These are phyloP conservation scores for Esox niger DNA, from an alignment of 2,113 vertebrate genomes.

Conservation along the genomic window DNA sequence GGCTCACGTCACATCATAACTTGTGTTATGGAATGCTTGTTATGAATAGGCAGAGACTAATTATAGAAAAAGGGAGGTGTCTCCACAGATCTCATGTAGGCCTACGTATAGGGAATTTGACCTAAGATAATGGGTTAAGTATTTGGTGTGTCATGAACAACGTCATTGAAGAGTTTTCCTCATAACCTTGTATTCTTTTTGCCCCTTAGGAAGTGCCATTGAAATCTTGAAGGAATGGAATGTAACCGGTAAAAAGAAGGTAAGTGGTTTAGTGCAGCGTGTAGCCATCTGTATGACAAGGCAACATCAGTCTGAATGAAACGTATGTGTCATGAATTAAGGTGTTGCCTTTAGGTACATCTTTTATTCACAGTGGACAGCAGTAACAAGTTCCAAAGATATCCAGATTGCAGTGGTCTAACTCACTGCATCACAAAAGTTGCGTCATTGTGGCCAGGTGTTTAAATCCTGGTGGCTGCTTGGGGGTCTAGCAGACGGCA, in stretches of 20 bases:
- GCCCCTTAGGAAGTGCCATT: conserved; percentile 78
- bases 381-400: too few relatives aligned
- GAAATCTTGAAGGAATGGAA: conserved; percentile 97
- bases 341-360: too few relatives aligned
- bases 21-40: background rate
- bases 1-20: background rate
- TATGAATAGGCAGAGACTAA: background rate
- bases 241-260: conserved; percentile 95
- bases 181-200: conserved; percentile 22
- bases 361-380: too few relatives aligned
- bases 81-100: background rate
- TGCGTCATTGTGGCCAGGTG: too few relatives aligned
- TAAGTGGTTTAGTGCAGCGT: conserved; percentile 40
- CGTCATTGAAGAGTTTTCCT: background rate
- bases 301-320: background rate
- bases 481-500: too few relatives aligned
- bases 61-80: background rate
- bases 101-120: background rate
- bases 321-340: too few relatives aligned
- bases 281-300: background rate
- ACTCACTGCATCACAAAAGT: too few relatives aligned
- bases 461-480: too few relatives aligned
- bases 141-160: background rate
- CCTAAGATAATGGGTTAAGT: background rate
- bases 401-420: too few relatives aligned